These are phyloP conservation scores for Liparis tanakae DNA, from an alignment of 2,797 vertebrate genomes.

Conservation along the genomic window DNA sequence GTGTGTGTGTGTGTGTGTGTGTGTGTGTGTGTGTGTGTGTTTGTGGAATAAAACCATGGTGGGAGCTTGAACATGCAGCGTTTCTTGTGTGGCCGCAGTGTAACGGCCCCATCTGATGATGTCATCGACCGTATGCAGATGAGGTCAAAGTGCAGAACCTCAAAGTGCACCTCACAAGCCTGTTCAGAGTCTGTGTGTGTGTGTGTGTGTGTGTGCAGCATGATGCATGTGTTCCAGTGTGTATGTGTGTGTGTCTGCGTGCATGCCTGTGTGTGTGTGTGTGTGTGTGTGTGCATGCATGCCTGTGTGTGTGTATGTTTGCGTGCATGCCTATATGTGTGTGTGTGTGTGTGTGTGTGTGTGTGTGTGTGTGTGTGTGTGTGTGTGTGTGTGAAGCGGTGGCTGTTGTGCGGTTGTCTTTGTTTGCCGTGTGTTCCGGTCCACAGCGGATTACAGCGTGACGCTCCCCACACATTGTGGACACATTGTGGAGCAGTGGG, in stretches of 20 bases:
- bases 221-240: conserved; percentile 1
- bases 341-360: conserved; percentile 8
- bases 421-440: conserved; percentile 71
- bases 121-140: conserved; percentile 65
- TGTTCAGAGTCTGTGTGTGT: conserved; percentile 16
- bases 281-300: conserved; percentile 11
- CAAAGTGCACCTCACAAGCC: conserved; percentile 34
- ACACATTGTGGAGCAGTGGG: conserved; percentile 63
- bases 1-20: conserved; percentile 25
- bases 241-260: neutral
- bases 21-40: conserved; percentile 34
- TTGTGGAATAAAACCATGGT: neutral
- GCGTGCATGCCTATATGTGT: neutral
- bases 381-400: neutral
- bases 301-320: conserved; percentile 25
- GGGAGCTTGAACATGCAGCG: conserved; percentile 23
- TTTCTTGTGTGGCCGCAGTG: conserved; percentile 42
- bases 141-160: conserved; percentile 48
- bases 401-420: conserved; percentile 40
- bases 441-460: conserved; percentile 67
- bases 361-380: conserved; percentile 32
- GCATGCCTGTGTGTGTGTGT: conserved; percentile 8
- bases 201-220: conserved; percentile 1
- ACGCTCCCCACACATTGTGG: conserved; percentile 71
- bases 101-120: conserved; percentile 54